Evolutionary conservation across 2,888 invertebrate species (phyloP).

Genomic region (Erebia palarica): DNA sequence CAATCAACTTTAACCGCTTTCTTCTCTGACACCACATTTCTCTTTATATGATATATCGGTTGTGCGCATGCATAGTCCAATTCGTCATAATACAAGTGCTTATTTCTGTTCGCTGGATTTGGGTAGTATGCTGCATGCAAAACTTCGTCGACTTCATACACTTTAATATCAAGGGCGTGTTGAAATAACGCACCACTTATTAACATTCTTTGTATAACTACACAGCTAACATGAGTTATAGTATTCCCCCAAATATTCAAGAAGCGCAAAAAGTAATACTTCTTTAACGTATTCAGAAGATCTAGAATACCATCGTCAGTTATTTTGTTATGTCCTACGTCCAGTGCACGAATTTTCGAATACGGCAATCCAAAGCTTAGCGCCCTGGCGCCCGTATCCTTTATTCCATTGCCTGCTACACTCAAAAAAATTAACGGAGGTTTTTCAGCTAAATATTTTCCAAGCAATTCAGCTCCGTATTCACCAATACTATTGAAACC

Average conservation of each 20-base stretch:
- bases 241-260: slow-evolving; percentile 73
- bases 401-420: slow-evolving; percentile 81
- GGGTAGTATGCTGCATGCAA: slow-evolving; percentile 67
- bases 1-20: slow-evolving; percentile 61
- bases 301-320: slow-evolving; percentile 77
- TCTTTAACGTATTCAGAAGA: slow-evolving; percentile 81
- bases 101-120: slow-evolving; percentile 73
- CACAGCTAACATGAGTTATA: slow-evolving; percentile 66
- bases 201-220: slow-evolving; percentile 67
- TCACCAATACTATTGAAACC: slow-evolving; percentile 84
- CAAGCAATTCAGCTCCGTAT: slow-evolving; percentile 79
- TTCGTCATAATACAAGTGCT: slow-evolving; percentile 81
- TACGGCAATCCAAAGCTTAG: slow-evolving; percentile 80
- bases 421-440: slow-evolving; percentile 78
- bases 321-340: slow-evolving; percentile 81
- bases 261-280: slow-evolving; percentile 66
- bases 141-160: slow-evolving; percentile 63
- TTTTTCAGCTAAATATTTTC: slow-evolving; percentile 75
- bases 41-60: slow-evolving; percentile 67
- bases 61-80: slow-evolving; percentile 62
- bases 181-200: slow-evolving; percentile 62
- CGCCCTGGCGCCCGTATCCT: slow-evolving; percentile 81
- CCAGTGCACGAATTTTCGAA: slow-evolving; percentile 81
- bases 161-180: slow-evolving; percentile 63
- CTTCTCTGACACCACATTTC: slow-evolving; percentile 54